Conservation (phyloP, 2,888 invertebrate genomes). For the Acleris sparsana region DNA sequence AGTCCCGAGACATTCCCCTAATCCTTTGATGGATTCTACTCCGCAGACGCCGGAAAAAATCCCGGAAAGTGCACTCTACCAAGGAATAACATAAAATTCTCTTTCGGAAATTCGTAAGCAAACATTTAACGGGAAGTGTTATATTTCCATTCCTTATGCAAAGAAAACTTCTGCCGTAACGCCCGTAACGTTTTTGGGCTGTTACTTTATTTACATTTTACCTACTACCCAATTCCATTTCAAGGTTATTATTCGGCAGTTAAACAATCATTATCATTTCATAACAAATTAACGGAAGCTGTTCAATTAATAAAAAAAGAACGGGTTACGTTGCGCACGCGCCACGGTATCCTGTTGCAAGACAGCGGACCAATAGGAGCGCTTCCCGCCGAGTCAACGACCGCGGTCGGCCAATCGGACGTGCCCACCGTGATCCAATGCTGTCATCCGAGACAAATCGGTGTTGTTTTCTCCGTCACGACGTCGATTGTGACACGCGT, state of each 20-base stretch:
- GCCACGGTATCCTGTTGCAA: slow-evolving; percentile 40
- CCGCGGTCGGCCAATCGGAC: slow-evolving; percentile 63
- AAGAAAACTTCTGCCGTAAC: slow-evolving; percentile 26
- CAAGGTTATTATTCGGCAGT: slow-evolving; percentile 6
- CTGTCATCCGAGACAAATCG: slow-evolving; percentile 72
- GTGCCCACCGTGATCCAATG: slow-evolving; percentile 57
- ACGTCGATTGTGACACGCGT: slow-evolving; percentile 37
- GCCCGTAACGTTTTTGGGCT: slow-evolving; percentile 7
- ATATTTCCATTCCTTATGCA: slow-evolving; percentile 32
- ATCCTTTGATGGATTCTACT: slow-evolving; percentile 80
- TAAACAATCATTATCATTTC: slow-evolving; percentile 9
- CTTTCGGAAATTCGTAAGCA: slow-evolving; percentile 48
- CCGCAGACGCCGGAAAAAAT: slow-evolving; percentile 60
- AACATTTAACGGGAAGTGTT: slow-evolving; percentile 45
- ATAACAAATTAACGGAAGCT: slow-evolving; percentile 34
- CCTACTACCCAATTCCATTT: neutral
- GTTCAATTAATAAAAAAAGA: slow-evolving; percentile 37
- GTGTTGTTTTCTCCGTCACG: slow-evolving; percentile 63
- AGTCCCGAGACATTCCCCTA: slow-evolving; percentile 67
- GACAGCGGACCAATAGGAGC: slow-evolving; percentile 44
- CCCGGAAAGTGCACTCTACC: slow-evolving; percentile 69
- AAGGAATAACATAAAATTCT: slow-evolving; percentile 58
- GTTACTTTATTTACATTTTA: slow-evolving; percentile 1
- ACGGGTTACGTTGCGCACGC: slow-evolving; percentile 45
- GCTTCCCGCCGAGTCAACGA: slow-evolving; percentile 65